Evolutionary conservation across 2,888 invertebrate genomes (phyloP), one percentile per base, ranked within the genome.

Genomic region (Orchesellides sinensis): DNA sequence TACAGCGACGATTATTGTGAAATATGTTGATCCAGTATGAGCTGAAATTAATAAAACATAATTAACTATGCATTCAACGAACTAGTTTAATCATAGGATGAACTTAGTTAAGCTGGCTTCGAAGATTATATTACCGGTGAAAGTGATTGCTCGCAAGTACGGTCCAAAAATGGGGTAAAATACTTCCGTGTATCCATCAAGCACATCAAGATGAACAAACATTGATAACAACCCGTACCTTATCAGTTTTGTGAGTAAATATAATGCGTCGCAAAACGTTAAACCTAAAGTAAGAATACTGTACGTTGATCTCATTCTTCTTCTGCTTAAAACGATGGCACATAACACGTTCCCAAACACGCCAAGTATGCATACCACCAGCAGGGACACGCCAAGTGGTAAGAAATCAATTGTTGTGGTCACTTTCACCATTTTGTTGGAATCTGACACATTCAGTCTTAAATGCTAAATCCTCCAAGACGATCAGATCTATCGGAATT

Each of bases 91-190:
- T 29, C n/a, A n/a, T n/a, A 25, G 61, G 23, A 61, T 25, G 14
- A 8, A 35, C 40, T 27, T 17, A n/a, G 32, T 35, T 35, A 72
- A 12, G n/a, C n/a, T n/a, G 35, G 17, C n/a, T 56, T 56, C 32
- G 6, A 40, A 21, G 40, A 52, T 75, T 29, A 35, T 32, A 63
- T 65, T 35, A 84, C 86, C 80, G 25, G 84, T 84, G 54, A 86
- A 86, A 3, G 84, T 84, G 14, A 84, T 54, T 14, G 86, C 84
- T n/a, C 86, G 40, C 35, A 86, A 21, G 8, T 65, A 68, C 6
- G 86, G 86, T 12, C 86, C 86, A 27, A 72, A 17, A 27, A 86
- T 78, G 3, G 86, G 86, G 40, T 86, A 86, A 29, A 84, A 77
- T 3, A 83, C 68, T 52, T 86, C 81, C n/a, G 84, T 84, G 61